phyloP scores from a whole-genome alignment of 2,888 invertebrate species.

The Nyleta sp. region DNA sequence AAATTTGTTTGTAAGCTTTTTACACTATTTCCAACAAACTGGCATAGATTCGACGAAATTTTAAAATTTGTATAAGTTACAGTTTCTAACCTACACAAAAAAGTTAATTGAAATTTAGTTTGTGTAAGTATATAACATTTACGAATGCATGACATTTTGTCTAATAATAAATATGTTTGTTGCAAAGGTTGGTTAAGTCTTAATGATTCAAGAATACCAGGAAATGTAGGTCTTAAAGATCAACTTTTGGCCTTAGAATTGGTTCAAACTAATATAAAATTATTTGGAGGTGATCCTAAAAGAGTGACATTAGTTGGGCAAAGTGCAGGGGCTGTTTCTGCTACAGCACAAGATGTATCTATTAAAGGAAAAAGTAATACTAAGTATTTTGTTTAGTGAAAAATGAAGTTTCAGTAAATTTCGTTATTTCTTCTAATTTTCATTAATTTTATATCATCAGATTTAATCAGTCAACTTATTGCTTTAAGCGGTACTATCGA shows the following conservation, averaged over 20 bases:
- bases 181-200: too few relatives aligned
- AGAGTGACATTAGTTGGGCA: conserved; percentile 84
- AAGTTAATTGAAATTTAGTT: too few relatives aligned
- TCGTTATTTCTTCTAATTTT: neutral
- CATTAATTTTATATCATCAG: neutral
- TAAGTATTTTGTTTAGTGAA: too few relatives aligned
- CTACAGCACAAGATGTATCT: conserved; percentile 67
- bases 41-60: too few relatives aligned
- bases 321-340: conserved; percentile 83
- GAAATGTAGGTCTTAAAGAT: conserved; percentile 79
- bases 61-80: too few relatives aligned
- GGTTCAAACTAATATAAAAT: conserved; percentile 83
- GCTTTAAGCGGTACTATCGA: conserved; percentile 33
- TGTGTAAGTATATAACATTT: too few relatives aligned
- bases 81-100: too few relatives aligned
- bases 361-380: conserved; percentile 65
- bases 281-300: conserved; percentile 83
- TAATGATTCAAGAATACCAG: conserved; percentile 41
- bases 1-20: too few relatives aligned
- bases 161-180: too few relatives aligned
- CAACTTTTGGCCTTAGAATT: conserved; percentile 84
- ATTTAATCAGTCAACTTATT: conserved; percentile 17
- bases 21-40: too few relatives aligned
- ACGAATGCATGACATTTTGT: too few relatives aligned
- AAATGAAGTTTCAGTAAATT: neutral